Evolutionary conservation across 1,140 invertebrate genomes (phyloP).

Genomic region (Caenorhabditis elegans): WBcel235 BX284604.4:10060001-10060500

Average conservation of each 20-base stretch:
- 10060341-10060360: background rate
- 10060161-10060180: background rate
- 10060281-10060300: background rate
- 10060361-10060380: too few species aligned
- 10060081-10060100: background rate
- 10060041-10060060: background rate
- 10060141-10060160: background rate
- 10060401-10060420: too few species aligned
- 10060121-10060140: background rate
- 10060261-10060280: background rate
- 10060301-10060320: background rate
- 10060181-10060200: background rate
- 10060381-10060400: too few species aligned
- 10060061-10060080: background rate
- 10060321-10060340: background rate
- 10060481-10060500: too few species aligned
- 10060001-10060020: constrained; percentile 26
- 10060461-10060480: too few species aligned
- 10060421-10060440: too few species aligned
- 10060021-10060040: background rate
- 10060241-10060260: background rate
- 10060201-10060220: background rate
- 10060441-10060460: too few species aligned
- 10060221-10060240: background rate
- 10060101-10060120: background rate